These are phyloP conservation scores for Oreohelix idahoensis DNA, from an alignment of 1,140 invertebrate species.

Conservation along the genomic window DNA sequence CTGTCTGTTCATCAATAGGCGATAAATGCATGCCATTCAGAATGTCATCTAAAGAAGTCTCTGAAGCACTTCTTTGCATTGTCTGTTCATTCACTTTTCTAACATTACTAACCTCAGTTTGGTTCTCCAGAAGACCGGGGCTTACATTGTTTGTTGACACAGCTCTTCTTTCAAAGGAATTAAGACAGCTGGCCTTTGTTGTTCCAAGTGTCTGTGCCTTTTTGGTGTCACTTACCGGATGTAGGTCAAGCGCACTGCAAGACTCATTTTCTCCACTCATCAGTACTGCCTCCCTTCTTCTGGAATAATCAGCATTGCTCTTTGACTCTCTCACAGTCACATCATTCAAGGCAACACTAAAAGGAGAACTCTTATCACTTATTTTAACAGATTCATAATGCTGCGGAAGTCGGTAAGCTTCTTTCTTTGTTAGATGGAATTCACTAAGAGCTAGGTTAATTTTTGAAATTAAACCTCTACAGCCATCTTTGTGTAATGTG, in stretches of 20 bases:
- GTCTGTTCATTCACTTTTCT: background rate
- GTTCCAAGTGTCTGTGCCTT: background rate
- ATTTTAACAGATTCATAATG: background rate
- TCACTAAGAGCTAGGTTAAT: constrained; percentile 36
- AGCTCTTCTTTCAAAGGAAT: background rate
- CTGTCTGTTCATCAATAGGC: background rate
- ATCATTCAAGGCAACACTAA: background rate
- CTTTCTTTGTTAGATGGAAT: background rate
- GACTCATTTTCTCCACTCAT: background rate
- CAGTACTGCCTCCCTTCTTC: background rate
- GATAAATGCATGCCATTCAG: background rate
- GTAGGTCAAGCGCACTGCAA: background rate
- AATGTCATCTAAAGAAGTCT: background rate
- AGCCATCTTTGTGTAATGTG: constrained; percentile 21
- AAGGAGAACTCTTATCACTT: background rate
- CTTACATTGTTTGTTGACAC: background rate
- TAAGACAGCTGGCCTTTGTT: background rate
- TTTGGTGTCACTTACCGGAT: background rate
- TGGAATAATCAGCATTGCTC: background rate
- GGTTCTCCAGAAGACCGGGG: background rate
- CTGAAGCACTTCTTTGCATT: background rate
- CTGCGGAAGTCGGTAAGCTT: background rate
- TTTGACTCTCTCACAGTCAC: background rate
- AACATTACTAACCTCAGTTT: background rate
- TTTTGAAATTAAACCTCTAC: background rate